Evolutionary conservation across 2,113 vertebrate species (phyloP).

Genomic region (Oreochromis niloticus): DNA sequence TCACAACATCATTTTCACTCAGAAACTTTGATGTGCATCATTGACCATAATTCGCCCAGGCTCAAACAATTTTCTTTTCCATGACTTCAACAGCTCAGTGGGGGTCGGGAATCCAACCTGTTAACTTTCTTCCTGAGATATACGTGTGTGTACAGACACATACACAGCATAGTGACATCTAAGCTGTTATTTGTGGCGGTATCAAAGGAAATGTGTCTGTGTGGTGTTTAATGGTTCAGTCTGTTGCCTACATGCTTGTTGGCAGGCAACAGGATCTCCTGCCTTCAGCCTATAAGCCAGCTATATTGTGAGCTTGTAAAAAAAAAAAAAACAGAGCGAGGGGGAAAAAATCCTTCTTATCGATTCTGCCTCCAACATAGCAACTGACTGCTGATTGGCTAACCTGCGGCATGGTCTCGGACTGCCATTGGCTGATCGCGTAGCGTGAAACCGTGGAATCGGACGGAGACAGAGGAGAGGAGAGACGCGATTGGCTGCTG

Average conservation of each 20-base stretch:
- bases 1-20: not conserved
- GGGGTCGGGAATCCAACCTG: not conserved
- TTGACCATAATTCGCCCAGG: not conserved
- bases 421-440: slow-evolving; percentile 42
- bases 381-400: slow-evolving; percentile 67
- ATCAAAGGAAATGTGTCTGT: not conserved
- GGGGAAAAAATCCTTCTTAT: slow-evolving; percentile 27
- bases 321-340: not conserved
- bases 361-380: slow-evolving; percentile 70
- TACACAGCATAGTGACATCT: not conserved
- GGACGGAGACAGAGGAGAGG: slow-evolving; percentile 66
- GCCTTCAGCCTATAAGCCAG: slow-evolving; percentile 48
- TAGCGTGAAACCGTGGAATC: slow-evolving; percentile 41
- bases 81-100: not conserved
- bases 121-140: not conserved
- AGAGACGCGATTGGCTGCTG: slow-evolving; percentile 54
- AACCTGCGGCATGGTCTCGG: not conserved
- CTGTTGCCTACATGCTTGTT: slow-evolving; percentile 27
- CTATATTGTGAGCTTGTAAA: slow-evolving; percentile 51
- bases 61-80: not conserved
- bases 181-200: not conserved
- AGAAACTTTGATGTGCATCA: not conserved
- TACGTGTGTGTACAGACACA: not conserved
- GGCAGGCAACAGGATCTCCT: slow-evolving; percentile 45
- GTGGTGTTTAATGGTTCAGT: slow-evolving; percentile 12